Evolutionary conservation across 1,140 invertebrate species (phyloP), one percentile per base, ranked within the genome.

Genomic region (Neodiprion lecontei): DNA sequence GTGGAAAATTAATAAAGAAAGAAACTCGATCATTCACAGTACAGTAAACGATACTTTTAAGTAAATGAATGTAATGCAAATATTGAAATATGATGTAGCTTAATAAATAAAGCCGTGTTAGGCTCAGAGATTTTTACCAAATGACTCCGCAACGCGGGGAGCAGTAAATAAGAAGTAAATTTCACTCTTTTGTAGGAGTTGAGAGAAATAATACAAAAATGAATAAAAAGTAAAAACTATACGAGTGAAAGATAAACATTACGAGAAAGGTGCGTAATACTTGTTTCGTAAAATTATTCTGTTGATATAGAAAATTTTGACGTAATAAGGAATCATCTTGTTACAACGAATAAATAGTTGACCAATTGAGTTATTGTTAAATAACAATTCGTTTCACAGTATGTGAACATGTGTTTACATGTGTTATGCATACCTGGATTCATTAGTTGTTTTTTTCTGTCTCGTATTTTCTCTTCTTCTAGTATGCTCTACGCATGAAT

Each of bases 51-150:
- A 53, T 53, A 53, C 50, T 53, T 53, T 1, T 53, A 53, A 53
- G 50, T 53, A 53, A 53, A 53, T 53, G 50, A 53, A 53, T 11
- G 50, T 21, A 21, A 21, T 21, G 17, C 17, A 21, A 53, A 53
- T 53, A 53, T 53, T 14, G 50, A 11, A 53, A 53, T 53, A 53
- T 53, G 50, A 53, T 53, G 50, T 53, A 53, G 50, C 50, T 53
- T 10, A 53, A 11, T 53, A 53, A 53, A 53, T 53, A n/a, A 10
- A 53, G 50, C 50, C 50, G 50, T 14, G 17, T 21, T 49, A 50
- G 74, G 71, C 74, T 77, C 69, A 73, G 75, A 75, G 80, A 78
- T 80, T 82, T 85, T 83, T 80, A 82, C 77, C 78, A 83, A 81
- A 80, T 76, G 76, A 80, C 71, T 79, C 71, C 77, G 73, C 68